phyloP scores from a whole-genome alignment of 2,797 vertebrate species.

The Eupleurogrammus muticus region DNA sequence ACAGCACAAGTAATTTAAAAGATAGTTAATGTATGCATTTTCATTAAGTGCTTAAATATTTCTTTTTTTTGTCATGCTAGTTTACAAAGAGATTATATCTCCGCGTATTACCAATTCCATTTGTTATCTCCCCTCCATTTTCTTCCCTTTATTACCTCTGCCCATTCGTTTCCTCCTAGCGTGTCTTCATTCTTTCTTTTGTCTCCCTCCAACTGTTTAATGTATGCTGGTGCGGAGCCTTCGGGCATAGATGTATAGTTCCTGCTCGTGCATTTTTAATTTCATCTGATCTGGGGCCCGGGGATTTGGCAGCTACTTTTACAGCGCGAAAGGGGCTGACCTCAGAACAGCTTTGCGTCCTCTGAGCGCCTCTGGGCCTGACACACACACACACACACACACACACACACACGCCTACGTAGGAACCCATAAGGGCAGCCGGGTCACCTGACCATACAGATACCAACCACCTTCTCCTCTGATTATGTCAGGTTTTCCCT shows the following conservation, averaged over 20 bases:
- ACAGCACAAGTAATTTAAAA: constrained; percentile 18
- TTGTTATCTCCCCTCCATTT: not conserved
- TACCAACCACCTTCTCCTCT: constrained; percentile 33
- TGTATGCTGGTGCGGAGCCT: constrained; percentile 42
- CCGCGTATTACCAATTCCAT: constrained; percentile 5
- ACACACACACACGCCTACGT: constrained; percentile 36
- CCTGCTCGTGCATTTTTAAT: constrained; percentile 66
- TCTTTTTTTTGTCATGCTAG: constrained; percentile 24
- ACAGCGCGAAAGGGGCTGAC: constrained; percentile 60
- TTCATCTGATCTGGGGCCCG: constrained; percentile 58
- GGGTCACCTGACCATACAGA: constrained; percentile 52
- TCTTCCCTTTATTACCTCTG: not conserved
- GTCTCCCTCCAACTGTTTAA: constrained; percentile 29
- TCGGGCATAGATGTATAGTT: constrained; percentile 48
- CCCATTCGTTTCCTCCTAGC: not conserved
- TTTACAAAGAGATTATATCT: constrained; percentile 17
- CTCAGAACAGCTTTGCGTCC: constrained; percentile 61
- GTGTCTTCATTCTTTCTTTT: constrained; percentile 5
- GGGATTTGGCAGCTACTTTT: constrained; percentile 57
- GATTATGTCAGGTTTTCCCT: constrained; percentile 45
- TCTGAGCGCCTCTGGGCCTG: constrained; percentile 34
- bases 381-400: too few relatives aligned
- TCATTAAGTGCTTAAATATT: constrained; percentile 32
- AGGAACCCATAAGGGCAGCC: constrained; percentile 28
- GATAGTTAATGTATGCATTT: constrained; percentile 35